Percentiles rank a stretch among this genome's conserved stretches.
Evolutionary conservation across 2,113 vertebrate species (phyloP).

Genomic region (Vimba vimba): DNA sequence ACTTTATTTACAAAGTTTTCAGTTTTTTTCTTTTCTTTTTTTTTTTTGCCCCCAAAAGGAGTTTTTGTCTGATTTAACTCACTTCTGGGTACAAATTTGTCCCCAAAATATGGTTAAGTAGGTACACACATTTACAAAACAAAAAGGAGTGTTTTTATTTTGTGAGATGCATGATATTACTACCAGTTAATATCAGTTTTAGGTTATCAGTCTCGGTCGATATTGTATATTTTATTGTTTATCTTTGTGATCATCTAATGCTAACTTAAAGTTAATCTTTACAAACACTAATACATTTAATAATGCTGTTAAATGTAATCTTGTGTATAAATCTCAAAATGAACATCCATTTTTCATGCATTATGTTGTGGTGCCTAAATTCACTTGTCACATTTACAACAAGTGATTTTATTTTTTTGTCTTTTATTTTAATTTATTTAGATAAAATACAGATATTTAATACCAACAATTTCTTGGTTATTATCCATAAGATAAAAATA

Average conservation of each 20-base stretch:
- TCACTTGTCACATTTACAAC: neutral
- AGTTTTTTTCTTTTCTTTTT: neutral
- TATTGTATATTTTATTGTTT: neutral
- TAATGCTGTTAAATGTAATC: neutral
- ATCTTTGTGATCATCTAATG: neutral
- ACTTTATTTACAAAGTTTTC: neutral
- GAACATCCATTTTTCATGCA: neutral
- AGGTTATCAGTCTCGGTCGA: neutral
- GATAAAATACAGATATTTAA: neutral
- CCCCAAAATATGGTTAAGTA: neutral
- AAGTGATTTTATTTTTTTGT: neutral
- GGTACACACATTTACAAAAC: neutral
- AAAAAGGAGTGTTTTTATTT: too few relatives aligned
- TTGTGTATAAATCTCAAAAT: neutral
- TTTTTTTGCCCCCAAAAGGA: neutral
- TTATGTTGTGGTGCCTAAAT: neutral
- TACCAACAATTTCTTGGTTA: neutral
- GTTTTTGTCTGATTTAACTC: neutral
- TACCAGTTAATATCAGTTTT: neutral
- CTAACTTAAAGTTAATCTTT: neutral
- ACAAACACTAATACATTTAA: neutral
- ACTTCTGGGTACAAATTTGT: neutral
- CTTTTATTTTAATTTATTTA: neutral
- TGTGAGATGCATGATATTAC: neutral
- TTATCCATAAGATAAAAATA: neutral